Conservation (phyloP, 2,797 vertebrate species). For the Chrosomus eos region DNA sequence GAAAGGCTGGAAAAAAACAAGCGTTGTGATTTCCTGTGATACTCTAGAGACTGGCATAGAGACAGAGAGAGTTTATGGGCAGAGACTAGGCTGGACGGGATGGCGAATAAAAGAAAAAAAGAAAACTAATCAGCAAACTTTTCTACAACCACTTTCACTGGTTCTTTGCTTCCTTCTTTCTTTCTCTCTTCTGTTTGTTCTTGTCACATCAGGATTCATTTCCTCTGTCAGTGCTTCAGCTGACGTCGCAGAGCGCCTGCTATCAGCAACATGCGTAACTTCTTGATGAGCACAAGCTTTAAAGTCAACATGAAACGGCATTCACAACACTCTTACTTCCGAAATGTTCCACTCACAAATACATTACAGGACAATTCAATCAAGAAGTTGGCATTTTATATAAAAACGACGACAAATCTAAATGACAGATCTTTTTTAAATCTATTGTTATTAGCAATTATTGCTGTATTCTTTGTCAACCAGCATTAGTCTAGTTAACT, state of each 20-base stretch:
- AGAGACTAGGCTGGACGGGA: constrained; percentile 19
- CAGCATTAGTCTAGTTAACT: neutral
- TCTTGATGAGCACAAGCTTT: neutral
- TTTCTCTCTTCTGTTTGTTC: neutral
- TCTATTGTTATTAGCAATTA: neutral
- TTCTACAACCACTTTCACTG: constrained; percentile 42
- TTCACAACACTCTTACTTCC: neutral
- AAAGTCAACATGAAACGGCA: neutral
- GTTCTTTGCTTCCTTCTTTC: constrained; percentile 31
- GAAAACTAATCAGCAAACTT: constrained; percentile 51
- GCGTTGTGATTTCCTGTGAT: constrained; percentile 33
- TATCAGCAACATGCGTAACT: neutral
- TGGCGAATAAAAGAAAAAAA: neutral
- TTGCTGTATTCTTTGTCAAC: neutral
- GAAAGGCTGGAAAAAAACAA: constrained; percentile 22
- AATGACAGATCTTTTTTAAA: neutral
- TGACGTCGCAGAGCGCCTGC: neutral
- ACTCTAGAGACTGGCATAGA: constrained; percentile 22
- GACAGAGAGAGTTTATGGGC: neutral
- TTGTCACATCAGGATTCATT: constrained; percentile 17
- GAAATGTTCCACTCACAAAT: neutral
- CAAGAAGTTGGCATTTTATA: neutral
- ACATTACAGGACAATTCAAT: neutral
- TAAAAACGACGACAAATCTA: neutral
- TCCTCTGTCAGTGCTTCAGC: constrained; percentile 12